phyloP scores from a whole-genome alignment of 2,888 invertebrate species.

The Ophion costatus region DNA sequence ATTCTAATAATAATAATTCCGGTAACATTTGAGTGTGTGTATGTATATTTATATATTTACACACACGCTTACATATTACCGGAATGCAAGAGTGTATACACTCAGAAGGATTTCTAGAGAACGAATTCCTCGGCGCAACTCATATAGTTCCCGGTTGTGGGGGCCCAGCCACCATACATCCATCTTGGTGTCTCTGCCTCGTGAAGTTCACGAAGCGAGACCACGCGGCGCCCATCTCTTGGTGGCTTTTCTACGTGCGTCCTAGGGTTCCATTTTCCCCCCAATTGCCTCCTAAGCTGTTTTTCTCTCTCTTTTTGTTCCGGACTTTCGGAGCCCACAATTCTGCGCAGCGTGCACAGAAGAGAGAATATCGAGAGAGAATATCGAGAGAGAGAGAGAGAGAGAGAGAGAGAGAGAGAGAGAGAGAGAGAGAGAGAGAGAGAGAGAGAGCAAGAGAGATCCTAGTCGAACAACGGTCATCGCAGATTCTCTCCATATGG shows the following conservation, averaged over 20 bases:
- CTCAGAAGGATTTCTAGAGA: conserved; percentile 42
- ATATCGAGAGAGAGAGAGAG: neutral
- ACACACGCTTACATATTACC: conserved; percentile 28
- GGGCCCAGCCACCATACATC: conserved; percentile 48
- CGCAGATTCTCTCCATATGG: neutral
- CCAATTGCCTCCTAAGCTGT: conserved; percentile 9
- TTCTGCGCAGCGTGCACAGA: conserved; percentile 39
- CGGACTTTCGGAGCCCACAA: conserved; percentile 61
- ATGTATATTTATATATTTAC: neutral
- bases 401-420: neutral
- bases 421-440: neutral
- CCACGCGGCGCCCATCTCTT: conserved; percentile 62
- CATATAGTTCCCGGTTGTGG: conserved; percentile 56
- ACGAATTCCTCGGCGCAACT: conserved; percentile 51
- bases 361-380: neutral
- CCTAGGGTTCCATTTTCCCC: conserved; percentile 40
- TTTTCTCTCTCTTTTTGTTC: conserved; percentile 48
- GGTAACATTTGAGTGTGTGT: too few relatives aligned
- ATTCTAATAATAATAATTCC: too few relatives aligned
- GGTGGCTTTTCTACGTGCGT: conserved; percentile 21
- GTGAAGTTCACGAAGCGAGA: conserved; percentile 58
- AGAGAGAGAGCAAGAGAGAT: neutral
- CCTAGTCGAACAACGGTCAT: neutral
- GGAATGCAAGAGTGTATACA: conserved; percentile 40
- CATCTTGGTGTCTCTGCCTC: conserved; percentile 46